Evolutionary conservation across 2,113 vertebrate species (phyloP), one percentile per base, ranked within the genome.

Genomic region (Ceyx melanurus): DNA sequence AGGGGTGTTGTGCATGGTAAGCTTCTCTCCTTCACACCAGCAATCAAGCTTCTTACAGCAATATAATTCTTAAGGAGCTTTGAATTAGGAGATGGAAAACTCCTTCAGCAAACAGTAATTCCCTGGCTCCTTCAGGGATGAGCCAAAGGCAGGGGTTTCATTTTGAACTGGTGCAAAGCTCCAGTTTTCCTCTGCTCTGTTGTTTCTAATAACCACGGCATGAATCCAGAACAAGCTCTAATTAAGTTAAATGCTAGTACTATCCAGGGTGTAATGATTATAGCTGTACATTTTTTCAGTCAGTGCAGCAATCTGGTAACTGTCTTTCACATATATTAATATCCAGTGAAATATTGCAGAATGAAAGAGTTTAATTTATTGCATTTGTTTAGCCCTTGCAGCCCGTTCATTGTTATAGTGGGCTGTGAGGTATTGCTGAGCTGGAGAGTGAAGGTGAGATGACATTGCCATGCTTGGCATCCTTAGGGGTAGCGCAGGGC

Each of bases 391-490:
- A 79, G 40, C 40, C 11, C 73, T 45, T 1, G 0, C 62, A 4
- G 22, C 2, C 35, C 7, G 53, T 5, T 48, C 2, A 3, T 58
- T 13, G 8, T 56, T 29, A 2, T 33, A 1, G 12, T 0, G 45
- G 33, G 43, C 31, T 54, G 1, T 2, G 23, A 13, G 82, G 15
- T 6, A 23, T 5, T 31, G 77, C 89, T 15, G 89, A 33, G 81
- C 57, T 25, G 40, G 48, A 9, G 26, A 84, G 62, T 79, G 70
- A 19, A 50, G 74, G 42, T 43, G 76, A 51, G 42, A 18, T 67
- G 90, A 33, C 57, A 45, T 45, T 82, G 25, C 31, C 1, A 0
- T 4, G 37, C 67, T 25, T 10, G 19, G 79, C 48, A 8, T 15
- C 83, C 8, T 74, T 42, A 58, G 54, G 57, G 57, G 62, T 43